Evolutionary conservation across 2,797 vertebrate genomes (phyloP).

Genomic region (Pangasius sanitwongsei): DNA sequence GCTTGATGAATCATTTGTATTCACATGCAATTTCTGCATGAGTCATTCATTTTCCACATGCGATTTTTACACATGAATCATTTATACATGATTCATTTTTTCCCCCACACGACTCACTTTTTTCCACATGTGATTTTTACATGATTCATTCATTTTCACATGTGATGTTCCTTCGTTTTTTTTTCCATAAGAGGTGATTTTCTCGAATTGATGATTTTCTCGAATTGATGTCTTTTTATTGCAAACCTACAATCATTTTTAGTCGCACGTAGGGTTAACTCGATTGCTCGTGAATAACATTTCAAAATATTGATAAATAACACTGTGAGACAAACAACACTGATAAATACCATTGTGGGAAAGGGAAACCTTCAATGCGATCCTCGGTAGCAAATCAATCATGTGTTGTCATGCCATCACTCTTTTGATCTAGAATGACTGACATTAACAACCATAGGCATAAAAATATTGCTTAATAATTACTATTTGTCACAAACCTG

Average conservation of each 20-base stretch:
- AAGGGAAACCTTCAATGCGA: background rate
- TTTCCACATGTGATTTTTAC: too few relatives aligned
- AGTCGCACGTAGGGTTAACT: background rate
- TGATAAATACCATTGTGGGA: background rate
- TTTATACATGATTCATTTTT: background rate
- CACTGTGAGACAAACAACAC: background rate
- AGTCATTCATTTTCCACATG: too few relatives aligned
- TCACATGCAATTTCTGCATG: background rate
- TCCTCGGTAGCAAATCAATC: background rate
- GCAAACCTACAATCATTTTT: background rate
- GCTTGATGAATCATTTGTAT: background rate
- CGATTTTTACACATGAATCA: background rate
- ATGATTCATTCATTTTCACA: too few relatives aligned
- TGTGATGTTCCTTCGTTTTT: too few relatives aligned
- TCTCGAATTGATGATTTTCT: too few relatives aligned
- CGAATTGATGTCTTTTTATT: background rate
- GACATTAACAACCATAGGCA: slow-evolving; percentile 13
- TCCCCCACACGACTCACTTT: too few relatives aligned
- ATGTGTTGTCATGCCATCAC: background rate
- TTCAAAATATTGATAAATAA: background rate
- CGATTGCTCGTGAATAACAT: background rate
- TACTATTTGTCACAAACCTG: slow-evolving; percentile 15
- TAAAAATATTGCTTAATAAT: slow-evolving; percentile 18
- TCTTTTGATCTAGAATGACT: background rate
- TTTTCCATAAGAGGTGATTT: too few relatives aligned